These are phyloP conservation scores for Hemiscyllium ocellatum DNA, from an alignment of 2,113 vertebrate genomes.

Conservation along the genomic window DNA sequence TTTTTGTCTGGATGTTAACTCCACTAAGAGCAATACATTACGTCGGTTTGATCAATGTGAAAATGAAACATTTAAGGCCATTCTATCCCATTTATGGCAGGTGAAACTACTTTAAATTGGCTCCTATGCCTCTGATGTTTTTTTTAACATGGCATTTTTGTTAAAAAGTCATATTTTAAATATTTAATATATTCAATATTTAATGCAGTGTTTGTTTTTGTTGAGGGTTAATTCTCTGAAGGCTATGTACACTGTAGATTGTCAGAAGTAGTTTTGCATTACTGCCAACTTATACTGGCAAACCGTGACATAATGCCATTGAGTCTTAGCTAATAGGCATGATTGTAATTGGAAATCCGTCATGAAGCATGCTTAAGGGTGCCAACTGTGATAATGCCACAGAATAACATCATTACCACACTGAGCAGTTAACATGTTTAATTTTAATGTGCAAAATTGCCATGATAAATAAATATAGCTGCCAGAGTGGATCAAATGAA, in stretches of 20 bases:
- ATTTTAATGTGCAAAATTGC: neutral
- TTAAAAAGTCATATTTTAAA: neutral
- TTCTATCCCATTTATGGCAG: neutral
- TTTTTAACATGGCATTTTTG: neutral
- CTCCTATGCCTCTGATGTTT: neutral
- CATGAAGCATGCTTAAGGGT: neutral
- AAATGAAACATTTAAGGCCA: neutral
- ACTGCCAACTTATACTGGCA: neutral
- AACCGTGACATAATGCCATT: neutral
- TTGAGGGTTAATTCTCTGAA: neutral
- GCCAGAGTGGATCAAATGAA: neutral
- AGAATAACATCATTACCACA: neutral
- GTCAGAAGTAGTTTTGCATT: neutral
- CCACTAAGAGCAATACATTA: too few relatives aligned
- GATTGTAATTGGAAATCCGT: neutral
- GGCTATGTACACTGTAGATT: neutral
- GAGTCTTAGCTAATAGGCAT: neutral
- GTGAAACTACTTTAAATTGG: neutral
- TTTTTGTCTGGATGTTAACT: too few relatives aligned
- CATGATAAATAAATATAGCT: slow-evolving; percentile 6
- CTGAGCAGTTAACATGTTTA: neutral
- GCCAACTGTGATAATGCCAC: neutral
- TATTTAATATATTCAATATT: neutral
- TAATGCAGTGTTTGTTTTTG: neutral
- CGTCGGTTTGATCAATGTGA: neutral